Evolutionary conservation across 2,888 invertebrate genomes (phyloP).

Genomic region (Caenorhabditis angaria): DNA sequence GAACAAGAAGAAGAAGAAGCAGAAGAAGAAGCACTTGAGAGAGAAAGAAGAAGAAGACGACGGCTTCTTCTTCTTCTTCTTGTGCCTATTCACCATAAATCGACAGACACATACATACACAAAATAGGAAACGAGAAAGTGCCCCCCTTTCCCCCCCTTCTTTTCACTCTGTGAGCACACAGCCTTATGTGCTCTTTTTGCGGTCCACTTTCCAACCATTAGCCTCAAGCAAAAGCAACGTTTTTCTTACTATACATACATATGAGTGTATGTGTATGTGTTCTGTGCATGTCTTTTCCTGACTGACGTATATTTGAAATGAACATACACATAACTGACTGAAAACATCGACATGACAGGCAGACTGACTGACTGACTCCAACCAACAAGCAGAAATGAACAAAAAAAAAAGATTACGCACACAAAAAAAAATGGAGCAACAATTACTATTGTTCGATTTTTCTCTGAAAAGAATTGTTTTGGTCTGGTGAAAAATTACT

Average conservation of each 20-base stretch:
- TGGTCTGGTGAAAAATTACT: background rate
- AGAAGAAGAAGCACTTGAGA: constrained; percentile 4
- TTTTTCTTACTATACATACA: background rate
- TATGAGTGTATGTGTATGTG: background rate
- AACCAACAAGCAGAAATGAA: too few relatives aligned
- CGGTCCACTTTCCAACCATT: constrained; percentile 4
- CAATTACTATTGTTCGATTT: background rate
- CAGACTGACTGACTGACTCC: too few relatives aligned
- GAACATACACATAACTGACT: background rate
- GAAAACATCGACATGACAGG: background rate
- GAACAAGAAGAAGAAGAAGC: too few relatives aligned
- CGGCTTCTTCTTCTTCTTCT: background rate
- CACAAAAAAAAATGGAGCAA: background rate
- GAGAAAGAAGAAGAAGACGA: background rate
- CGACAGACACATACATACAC: constrained; percentile 1
- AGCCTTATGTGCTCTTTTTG: constrained; percentile 4
- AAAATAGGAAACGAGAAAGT: background rate
- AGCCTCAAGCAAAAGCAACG: constrained; percentile 2
- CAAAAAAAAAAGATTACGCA: background rate
- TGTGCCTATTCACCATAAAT: constrained; percentile 2
- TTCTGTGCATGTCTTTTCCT: background rate
- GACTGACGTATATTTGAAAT: background rate
- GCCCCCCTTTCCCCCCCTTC: background rate
- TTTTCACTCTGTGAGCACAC: too few relatives aligned
- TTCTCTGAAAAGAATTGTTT: background rate